Evolutionary conservation across 2,797 vertebrate genomes (phyloP).

Genomic region (Oryzias sinensis): DNA sequence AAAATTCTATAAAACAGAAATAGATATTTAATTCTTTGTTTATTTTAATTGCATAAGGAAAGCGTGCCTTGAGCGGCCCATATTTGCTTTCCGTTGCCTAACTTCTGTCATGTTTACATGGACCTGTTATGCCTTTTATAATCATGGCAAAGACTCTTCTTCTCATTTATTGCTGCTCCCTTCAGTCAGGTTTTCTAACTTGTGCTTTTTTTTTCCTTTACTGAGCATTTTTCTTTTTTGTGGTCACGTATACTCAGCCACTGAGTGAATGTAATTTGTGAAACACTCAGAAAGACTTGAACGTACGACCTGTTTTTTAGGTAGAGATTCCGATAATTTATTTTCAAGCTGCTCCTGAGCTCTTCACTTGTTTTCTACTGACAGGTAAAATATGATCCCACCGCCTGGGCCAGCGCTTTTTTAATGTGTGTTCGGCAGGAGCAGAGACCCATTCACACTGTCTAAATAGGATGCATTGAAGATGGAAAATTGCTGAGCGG

Average conservation of each 20-base stretch:
- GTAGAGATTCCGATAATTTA: constrained; percentile 76
- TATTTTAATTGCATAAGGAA: constrained; percentile 73
- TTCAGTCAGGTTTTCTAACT: constrained; percentile 13
- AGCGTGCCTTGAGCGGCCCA: constrained; percentile 55
- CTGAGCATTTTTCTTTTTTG: constrained; percentile 32
- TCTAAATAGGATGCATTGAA: constrained; percentile 42
- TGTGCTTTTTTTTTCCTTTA: constrained; percentile 9
- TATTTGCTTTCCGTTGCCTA: constrained; percentile 49
- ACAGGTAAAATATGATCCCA: constrained; percentile 48
- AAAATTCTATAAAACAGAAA: constrained; percentile 78
- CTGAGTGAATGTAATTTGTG: constrained; percentile 81
- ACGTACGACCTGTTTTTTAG: constrained; percentile 58
- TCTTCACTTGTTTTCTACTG: constrained; percentile 52
- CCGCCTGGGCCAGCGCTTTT: constrained; percentile 46
- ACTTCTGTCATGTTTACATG: constrained; percentile 60
- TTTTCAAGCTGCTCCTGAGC: constrained; percentile 74
- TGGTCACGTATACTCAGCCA: constrained; percentile 62
- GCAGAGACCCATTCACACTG: constrained; percentile 33
- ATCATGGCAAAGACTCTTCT: constrained; percentile 27
- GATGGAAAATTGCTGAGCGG: constrained; percentile 26
- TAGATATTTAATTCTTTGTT: constrained; percentile 75
- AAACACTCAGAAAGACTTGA: constrained; percentile 80
- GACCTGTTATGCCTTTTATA: constrained; percentile 32
- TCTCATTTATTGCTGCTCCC: constrained; percentile 28
- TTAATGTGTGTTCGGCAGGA: constrained; percentile 27